phyloP scores from a whole-genome alignment of 2,797 vertebrate species.

The Halcyon leucocephala region DNA sequence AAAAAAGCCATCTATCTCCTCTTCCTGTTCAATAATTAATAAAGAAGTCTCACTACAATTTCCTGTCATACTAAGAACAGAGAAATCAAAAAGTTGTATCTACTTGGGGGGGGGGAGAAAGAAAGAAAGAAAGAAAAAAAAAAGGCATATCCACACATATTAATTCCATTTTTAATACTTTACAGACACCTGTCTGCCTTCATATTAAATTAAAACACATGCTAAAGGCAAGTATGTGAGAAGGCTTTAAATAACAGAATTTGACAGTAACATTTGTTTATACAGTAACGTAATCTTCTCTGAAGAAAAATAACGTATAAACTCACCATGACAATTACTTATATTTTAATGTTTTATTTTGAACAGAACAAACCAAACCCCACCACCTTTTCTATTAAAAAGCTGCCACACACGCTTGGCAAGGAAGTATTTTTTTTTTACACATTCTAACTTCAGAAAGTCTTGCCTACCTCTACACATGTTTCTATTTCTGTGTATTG shows the following conservation, averaged over 20 bases:
- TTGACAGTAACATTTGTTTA: not conserved
- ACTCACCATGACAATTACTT: not conserved
- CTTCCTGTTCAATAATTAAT: not conserved
- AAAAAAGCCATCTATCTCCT: not conserved
- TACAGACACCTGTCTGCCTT: not conserved
- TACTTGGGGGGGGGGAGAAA: too few species aligned
- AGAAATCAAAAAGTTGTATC: not conserved
- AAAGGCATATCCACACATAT: not conserved
- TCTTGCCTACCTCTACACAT: constrained; percentile 91
- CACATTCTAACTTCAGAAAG: not conserved
- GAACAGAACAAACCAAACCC: not conserved
- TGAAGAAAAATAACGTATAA: not conserved
- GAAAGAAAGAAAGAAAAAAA: too few species aligned
- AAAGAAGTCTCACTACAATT: not conserved
- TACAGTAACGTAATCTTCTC: not conserved
- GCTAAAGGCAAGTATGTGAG: not conserved
- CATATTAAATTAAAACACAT: not conserved
- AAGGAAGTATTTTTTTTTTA: not conserved
- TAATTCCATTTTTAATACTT: not conserved
- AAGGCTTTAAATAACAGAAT: not conserved
- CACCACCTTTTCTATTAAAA: not conserved
- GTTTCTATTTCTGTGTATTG: constrained; percentile 96
- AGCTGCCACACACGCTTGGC: not conserved
- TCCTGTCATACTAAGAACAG: not conserved
- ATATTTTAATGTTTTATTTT: not conserved